Evolutionary conservation across 2,113 vertebrate genomes (phyloP), one percentile per base, ranked within the genome.

Genomic region (Dunckerocampus dactyliophorus): DNA sequence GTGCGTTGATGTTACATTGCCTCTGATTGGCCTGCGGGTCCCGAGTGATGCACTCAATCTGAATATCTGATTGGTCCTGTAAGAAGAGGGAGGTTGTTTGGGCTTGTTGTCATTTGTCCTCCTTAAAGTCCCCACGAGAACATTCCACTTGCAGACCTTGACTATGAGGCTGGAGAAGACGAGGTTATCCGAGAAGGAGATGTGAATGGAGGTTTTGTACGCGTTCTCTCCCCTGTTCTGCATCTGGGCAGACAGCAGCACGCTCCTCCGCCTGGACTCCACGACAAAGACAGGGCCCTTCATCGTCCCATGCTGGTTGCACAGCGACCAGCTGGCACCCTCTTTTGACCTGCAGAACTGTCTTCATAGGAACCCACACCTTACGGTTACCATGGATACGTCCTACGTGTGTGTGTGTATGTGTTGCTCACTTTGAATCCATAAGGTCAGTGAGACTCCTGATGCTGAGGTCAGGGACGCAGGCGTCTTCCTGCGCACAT

Each of bases 201-300:
- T 91, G 77, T 93, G 89, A 14, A 99, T 89, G 21, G 87, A 21
- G 0, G 94, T 77, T 75, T 87, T 88, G 52, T 96, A 97, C 0
- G 96, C 95, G 0, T 98, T 97, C 67, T 99, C 96, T 0, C 95
- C 95, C 0, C 72, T 84, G 84, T 98, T 99, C 74, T 95, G 93
- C 81, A 99, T 85, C 0, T 2, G 21, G 0, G 85, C 91, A 1
- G 93, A 93, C 66, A 99, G 87, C 0, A 89, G 87, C 81, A 96
- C 74, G 64, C 92, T 91, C 67, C 92, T 90, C 47, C 93, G 82
- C 0, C 84, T 60, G 7, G 88, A 83, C 86, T 96, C 93, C 8
- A 98, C 67, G 63, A 96, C 8, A 31, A 86, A 92, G 34, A 84
- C 21, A 0, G 76, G 68, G 20, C 69, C 11, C 46, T 34, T 22